Conservation (phyloP, 2,888 invertebrate genomes). For the Mylabris sibirica region DNA sequence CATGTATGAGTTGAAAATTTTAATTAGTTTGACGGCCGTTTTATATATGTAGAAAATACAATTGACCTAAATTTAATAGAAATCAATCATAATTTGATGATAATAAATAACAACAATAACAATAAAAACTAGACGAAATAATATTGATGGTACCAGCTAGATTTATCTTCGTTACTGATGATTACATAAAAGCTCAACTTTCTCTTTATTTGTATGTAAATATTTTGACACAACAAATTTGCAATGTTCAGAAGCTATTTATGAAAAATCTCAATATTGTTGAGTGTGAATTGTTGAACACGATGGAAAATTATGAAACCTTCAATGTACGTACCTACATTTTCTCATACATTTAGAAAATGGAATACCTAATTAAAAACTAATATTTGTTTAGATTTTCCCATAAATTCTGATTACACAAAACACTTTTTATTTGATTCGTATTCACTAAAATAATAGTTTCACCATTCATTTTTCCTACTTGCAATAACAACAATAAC, state of each 20-base stretch:
- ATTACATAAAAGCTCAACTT: background rate
- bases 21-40: background rate
- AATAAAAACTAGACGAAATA: background rate
- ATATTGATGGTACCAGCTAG: constrained; percentile 4
- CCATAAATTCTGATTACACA: constrained; percentile 21
- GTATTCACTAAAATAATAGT: constrained; percentile 26
- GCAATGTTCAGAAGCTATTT: background rate
- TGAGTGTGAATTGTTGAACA: constrained; percentile 8
- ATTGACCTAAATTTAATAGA: background rate
- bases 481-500: background rate
- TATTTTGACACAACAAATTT: constrained; percentile 3
- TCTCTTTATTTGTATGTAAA: background rate
- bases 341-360: constrained; percentile 17
- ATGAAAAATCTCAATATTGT: background rate
- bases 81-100: background rate
- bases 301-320: constrained; percentile 25
- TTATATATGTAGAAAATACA: background rate
- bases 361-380: background rate
- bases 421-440: constrained; percentile 13
- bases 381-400: constrained; percentile 19
- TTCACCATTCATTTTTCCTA: constrained; percentile 23
- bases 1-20: background rate
- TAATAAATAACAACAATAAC: background rate
- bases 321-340: background rate
- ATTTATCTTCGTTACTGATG: background rate